phyloP scores from a whole-genome alignment of 2,797 vertebrate species.

The Melanotaenia boesemani region DNA sequence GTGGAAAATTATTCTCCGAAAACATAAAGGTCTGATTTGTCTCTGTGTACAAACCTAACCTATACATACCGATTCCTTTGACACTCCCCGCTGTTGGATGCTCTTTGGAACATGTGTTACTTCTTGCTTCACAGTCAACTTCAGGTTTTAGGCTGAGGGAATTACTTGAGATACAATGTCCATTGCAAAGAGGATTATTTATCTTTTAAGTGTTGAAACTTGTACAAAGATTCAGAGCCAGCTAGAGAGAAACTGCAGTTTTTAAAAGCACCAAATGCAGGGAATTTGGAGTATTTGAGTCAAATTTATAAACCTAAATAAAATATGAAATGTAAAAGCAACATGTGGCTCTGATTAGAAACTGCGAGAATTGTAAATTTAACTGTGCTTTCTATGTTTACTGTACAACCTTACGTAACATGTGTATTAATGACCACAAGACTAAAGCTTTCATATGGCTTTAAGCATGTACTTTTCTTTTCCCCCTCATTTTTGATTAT shows the following conservation, averaged over 20 bases:
- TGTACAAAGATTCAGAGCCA: not conserved
- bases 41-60: constrained; percentile 18
- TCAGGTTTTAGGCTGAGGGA: constrained; percentile 8
- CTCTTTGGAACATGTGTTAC: constrained; percentile 1
- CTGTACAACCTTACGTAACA: constrained; percentile 34
- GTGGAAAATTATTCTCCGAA: constrained; percentile 48
- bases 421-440: constrained; percentile 45
- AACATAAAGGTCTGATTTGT: constrained; percentile 47
- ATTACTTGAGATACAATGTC: not conserved
- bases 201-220: constrained; percentile 2
- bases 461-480: constrained; percentile 59
- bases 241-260: not conserved
- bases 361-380: not conserved
- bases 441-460: constrained; percentile 44
- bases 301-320: constrained; percentile 14
- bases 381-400: constrained; percentile 25
- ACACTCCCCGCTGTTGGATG: constrained; percentile 21
- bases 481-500: constrained; percentile 34
- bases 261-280: not conserved
- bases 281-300: not conserved
- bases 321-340: constrained; percentile 9
- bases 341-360: constrained; percentile 2
- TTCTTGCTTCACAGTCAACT: constrained; percentile 6
- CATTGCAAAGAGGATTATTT: not conserved
- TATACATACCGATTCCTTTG: constrained; percentile 10